phyloP scores from a whole-genome alignment of 2,888 invertebrate species.

The Polyommatus icarus region DNA sequence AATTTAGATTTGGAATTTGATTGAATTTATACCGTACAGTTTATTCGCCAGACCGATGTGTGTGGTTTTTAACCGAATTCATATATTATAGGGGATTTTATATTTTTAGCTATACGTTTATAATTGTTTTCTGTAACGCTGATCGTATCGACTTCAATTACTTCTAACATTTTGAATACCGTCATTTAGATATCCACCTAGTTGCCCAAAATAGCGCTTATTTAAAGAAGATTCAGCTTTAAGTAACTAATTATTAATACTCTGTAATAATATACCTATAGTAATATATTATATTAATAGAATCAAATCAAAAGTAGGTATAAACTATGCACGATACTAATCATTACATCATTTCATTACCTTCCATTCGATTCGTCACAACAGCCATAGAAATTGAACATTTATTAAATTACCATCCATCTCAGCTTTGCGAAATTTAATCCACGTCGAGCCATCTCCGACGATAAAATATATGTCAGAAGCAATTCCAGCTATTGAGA shows the following conservation, averaged over 20 bases:
- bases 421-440: conserved; percentile 24
- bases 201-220: no score
- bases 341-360: neutral
- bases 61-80: neutral
- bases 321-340: neutral
- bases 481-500: conserved; percentile 31
- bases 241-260: no score
- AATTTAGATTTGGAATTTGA: conserved; percentile 15
- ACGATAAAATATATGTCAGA: conserved; percentile 27
- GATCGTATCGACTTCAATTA: no score
- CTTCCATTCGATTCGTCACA: conserved; percentile 4
- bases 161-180: no score
- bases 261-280: no score
- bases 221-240: no score
- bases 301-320: no score
- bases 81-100: neutral
- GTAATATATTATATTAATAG: no score
- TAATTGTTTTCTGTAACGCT: no score
- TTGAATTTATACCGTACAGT: neutral
- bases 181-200: no score
- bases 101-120: neutral
- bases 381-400: neutral
- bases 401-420: conserved; percentile 19
- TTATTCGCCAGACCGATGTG: neutral
- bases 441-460: conserved; percentile 5